These are phyloP conservation scores for Chionomys nivalis DNA, from an alignment of 2,113 vertebrate genomes.

Conservation along the genomic window DNA sequence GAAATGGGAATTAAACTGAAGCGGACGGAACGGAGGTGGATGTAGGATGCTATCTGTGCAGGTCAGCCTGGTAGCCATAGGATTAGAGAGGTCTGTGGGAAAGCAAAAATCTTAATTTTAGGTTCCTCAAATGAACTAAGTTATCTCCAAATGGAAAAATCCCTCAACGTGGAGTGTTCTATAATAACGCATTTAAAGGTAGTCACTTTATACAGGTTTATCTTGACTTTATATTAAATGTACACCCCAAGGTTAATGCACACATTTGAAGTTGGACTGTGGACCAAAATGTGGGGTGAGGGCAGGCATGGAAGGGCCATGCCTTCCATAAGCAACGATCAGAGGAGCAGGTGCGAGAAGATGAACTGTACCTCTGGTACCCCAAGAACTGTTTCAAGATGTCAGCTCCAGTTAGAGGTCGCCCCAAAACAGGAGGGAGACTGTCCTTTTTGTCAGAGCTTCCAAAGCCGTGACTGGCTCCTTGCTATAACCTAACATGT, in stretches of 20 bases:
- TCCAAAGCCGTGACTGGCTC: not conserved
- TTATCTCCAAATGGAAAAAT: constrained; percentile 64
- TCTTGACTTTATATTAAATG: constrained; percentile 34
- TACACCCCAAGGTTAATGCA: constrained; percentile 55
- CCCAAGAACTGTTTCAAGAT: not conserved
- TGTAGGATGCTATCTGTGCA: constrained; percentile 7
- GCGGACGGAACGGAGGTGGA: not conserved
- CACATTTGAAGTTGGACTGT: not conserved
- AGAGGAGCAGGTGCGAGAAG: not conserved
- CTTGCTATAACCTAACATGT: not conserved
- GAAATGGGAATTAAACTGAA: not conserved
- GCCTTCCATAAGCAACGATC: not conserved
- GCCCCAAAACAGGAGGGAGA: not conserved
- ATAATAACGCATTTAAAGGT: constrained; percentile 42
- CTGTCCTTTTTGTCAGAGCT: not conserved
- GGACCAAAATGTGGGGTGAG: not conserved
- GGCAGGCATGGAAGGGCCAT: not conserved
- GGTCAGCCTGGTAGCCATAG: constrained; percentile 44
- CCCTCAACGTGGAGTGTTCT: constrained; percentile 36
- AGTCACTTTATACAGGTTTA: constrained; percentile 42
- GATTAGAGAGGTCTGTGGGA: constrained; percentile 65
- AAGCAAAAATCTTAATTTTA: constrained; percentile 66
- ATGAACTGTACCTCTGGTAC: not conserved
- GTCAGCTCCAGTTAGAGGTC: not conserved
- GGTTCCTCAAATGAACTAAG: constrained; percentile 43